phyloP scores from a whole-genome alignment of 64 coral and sea anemone species.

The Pocillopora damicornis region DNA sequence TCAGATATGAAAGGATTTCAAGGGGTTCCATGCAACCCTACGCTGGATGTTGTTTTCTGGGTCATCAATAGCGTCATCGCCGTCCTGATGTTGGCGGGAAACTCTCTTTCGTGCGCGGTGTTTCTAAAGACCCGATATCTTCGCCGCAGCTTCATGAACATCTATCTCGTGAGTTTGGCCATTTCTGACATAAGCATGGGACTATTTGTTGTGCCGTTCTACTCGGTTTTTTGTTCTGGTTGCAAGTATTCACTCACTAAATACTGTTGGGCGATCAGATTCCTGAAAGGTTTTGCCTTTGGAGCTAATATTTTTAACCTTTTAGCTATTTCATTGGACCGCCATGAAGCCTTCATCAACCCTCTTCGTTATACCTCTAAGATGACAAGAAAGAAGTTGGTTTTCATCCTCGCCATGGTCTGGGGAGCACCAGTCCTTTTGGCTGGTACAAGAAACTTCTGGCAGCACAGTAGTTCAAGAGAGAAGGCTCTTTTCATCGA shows the following conservation, averaged over 20 bases:
- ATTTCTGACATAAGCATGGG: constrained; percentile 43
- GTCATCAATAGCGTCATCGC: too few relatives aligned
- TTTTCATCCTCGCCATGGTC: background rate
- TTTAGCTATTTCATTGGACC: constrained; percentile 21
- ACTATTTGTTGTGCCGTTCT: constrained; percentile 30
- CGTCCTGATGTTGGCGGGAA: too few relatives aligned
- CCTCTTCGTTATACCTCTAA: constrained; percentile 20
- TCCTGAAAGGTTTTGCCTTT: constrained; percentile 15
- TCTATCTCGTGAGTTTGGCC: constrained; percentile 55
- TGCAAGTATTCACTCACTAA: constrained; percentile 11
- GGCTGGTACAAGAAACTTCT: background rate
- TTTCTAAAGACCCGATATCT: background rate
- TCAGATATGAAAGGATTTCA: background rate
- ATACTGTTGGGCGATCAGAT: background rate
- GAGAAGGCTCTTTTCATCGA: background rate
- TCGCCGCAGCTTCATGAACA: constrained; percentile 57
- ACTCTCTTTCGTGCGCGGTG: background rate
- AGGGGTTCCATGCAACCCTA: too few relatives aligned
- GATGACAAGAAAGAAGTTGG: constrained; percentile 18
- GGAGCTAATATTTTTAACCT: constrained; percentile 15
- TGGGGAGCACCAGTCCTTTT: constrained; percentile 3
- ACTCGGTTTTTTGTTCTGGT: constrained; percentile 22
- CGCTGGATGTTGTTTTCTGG: too few relatives aligned
- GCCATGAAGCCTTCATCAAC: background rate
- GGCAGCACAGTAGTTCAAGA: background rate